Evolutionary conservation across 2,797 vertebrate species (phyloP), one percentile per base, ranked within the genome.

Genomic region (Hypotaenidia philippensis): DNA sequence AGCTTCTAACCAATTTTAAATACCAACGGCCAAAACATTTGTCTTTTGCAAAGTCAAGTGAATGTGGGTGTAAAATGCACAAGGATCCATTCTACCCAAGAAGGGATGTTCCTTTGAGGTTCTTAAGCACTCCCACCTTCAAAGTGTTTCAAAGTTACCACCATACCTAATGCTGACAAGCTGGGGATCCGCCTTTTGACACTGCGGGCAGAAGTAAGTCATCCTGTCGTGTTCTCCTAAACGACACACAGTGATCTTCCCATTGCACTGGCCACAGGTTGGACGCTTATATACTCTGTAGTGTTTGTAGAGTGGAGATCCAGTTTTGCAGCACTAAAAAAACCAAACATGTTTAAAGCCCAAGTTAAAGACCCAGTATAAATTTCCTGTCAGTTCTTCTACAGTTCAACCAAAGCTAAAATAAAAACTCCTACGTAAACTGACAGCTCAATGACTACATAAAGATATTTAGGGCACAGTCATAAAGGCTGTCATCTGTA

Each of bases 181-280:
- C 55, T 97, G 96, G 75, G 98, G 98, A 96, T 99, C 98, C 14
- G 65, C 97, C n/a, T 97, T 98, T 92, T 99, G 99, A 96, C 99
- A 99, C 1, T 1, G 96, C 72, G 98, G 96, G 82, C 99, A 99
- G 97, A 99, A 99, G 97, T 99, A 99, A 23, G 99, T 99, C 98
- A 99, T 99, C 96, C 99, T 98, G 92, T 97, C 97, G 31, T 98
- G 97, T 85, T 99, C 98, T 94, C 99, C 99, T 66, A 99, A 96
- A 50, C 98, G 99, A 97, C 99, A 99, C 82, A 98, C 98, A 1
- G 98, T 99, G 97, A 99, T 96, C 96, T 96, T 98, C 83, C 96
- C 93, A 11, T 41, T 44, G 94, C 99, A 99, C 53, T 98, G 98
- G 80, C 97, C 92, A 64, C 99, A 99, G 76, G 91, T 91, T 38